Evolutionary conservation across 2,888 invertebrate species (phyloP).

Genomic region (Conus canariensis): DNA sequence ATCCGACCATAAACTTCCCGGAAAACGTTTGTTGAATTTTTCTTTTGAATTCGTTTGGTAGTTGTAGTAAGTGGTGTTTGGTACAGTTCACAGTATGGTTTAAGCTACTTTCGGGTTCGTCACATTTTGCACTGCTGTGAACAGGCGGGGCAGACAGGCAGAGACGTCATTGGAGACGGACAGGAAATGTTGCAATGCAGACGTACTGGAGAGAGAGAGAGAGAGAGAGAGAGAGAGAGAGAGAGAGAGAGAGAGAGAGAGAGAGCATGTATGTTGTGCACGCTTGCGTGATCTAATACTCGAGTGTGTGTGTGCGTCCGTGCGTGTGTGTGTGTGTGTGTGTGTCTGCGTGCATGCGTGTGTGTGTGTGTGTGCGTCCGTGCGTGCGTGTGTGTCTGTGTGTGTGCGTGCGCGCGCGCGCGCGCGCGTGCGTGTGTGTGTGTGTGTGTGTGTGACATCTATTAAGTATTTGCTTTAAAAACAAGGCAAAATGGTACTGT

Average conservation of each 20-base stretch:
- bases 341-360: not conserved
- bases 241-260: conserved; percentile 2
- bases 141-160: too few species aligned
- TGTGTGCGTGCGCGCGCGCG: not conserved
- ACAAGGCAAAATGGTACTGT: not conserved
- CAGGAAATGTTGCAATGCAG: too few species aligned
- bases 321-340: not conserved
- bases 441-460: not conserved
- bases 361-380: not conserved
- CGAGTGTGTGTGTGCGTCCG: not conserved
- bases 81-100: too few species aligned
- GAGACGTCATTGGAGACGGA: too few species aligned
- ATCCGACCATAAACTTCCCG: too few species aligned
- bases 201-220: not conserved
- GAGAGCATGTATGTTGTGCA: not conserved
- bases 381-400: not conserved
- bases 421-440: not conserved
- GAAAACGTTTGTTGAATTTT: too few species aligned
- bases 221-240: not conserved
- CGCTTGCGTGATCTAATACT: not conserved
- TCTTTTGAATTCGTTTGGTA: too few species aligned
- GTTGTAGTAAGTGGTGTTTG: too few species aligned
- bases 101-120: too few species aligned
- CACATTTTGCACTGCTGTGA: too few species aligned
- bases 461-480: not conserved